Conservation (phyloP, 1,140 invertebrate species). For the Meloidogyne floridensis region DNA sequence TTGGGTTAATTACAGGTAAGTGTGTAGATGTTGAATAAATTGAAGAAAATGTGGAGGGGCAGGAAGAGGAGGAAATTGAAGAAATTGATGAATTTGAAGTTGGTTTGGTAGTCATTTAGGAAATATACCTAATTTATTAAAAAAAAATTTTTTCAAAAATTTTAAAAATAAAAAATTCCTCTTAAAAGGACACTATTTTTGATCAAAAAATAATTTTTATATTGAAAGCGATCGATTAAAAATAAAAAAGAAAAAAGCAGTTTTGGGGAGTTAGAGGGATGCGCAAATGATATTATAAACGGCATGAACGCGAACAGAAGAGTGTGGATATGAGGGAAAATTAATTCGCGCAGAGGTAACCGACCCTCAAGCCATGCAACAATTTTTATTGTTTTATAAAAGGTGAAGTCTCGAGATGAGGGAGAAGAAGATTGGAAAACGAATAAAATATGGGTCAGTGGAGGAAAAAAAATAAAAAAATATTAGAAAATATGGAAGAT, state of each 20-base stretch:
- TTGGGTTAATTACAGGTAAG: background rate
- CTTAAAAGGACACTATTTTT: too few species aligned
- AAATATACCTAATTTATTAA: background rate
- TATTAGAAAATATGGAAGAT: too few species aligned
- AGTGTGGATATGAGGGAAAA: background rate
- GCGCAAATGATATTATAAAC: background rate
- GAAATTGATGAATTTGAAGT: background rate
- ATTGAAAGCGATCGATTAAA: background rate
- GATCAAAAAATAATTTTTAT: background rate
- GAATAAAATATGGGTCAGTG: background rate
- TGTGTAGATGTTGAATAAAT: background rate
- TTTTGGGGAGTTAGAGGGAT: background rate
- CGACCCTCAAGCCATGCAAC: background rate
- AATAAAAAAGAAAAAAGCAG: background rate
- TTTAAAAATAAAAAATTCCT: too few species aligned
- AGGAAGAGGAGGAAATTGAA: background rate
- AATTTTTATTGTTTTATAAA: background rate
- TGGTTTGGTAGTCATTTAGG: background rate
- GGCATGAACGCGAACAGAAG: constrained; percentile 1
- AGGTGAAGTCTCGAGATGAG: too few species aligned
- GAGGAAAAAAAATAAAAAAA: background rate
- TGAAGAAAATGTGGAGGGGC: background rate
- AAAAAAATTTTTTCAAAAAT: background rate
- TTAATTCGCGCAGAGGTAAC: background rate
- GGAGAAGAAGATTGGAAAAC: background rate